Conservation (phyloP, 35 echinoderm and acorn worm genomes). For the Hemicentrotus pulcherrimus region DNA sequence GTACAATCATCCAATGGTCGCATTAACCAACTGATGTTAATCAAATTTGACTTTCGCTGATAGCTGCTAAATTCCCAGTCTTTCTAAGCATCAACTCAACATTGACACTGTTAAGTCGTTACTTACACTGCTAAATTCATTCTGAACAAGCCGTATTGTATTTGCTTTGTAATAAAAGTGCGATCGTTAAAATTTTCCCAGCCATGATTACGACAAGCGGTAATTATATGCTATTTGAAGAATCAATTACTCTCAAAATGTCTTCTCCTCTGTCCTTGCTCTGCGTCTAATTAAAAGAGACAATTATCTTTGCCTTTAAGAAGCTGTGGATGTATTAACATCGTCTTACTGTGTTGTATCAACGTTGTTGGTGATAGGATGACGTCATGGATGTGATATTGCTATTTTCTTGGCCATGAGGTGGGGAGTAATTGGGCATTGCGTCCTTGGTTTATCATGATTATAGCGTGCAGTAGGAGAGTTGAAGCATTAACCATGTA, state of each 20-base stretch:
- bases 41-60: not conserved
- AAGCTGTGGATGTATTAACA: not conserved
- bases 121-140: not conserved
- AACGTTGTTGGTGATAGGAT: not conserved
- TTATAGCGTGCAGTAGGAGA: not conserved
- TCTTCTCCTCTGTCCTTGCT: not conserved
- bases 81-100: not conserved
- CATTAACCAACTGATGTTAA: not conserved
- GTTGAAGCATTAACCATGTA: conserved; percentile 12
- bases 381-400: not conserved
- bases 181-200: not conserved
- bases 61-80: not conserved
- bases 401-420: not conserved
- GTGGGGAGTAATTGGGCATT: not conserved
- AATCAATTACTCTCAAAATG: not conserved
- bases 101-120: not conserved
- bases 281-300: not conserved
- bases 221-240: conserved; percentile 13
- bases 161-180: conserved; percentile 5
- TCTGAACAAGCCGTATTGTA: not conserved
- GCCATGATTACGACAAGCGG: not conserved
- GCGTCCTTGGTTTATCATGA: not conserved
- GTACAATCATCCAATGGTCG: not conserved
- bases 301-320: not conserved
- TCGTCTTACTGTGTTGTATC: not conserved